Evolutionary conservation across 2,113 vertebrate species (phyloP).

Genomic region (Ovis canadensis): DNA sequence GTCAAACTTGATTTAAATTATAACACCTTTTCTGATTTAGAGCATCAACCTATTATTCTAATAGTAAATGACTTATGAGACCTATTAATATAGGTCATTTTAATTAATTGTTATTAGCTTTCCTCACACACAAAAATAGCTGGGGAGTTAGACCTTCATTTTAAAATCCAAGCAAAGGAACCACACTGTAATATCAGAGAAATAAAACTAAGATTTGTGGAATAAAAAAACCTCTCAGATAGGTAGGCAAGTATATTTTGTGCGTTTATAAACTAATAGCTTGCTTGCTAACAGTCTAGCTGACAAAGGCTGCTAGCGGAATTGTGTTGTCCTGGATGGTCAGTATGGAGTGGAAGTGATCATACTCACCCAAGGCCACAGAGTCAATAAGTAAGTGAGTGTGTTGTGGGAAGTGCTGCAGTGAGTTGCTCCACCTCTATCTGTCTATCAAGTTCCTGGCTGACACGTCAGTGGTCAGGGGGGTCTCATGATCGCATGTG

Average conservation of each 20-base stretch:
- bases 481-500: neutral
- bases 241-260: neutral
- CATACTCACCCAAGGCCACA: neutral
- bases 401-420: neutral
- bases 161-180: constrained; percentile 5
- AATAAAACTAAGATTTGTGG: neutral
- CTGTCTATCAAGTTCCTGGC: neutral
- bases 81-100: neutral
- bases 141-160: neutral
- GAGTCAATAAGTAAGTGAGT: neutral
- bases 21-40: neutral
- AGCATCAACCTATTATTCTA: neutral
- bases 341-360: neutral
- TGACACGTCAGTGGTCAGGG: neutral
- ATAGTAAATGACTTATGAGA: neutral
- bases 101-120: neutral
- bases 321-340: neutral
- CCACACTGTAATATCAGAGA: neutral
- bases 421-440: neutral
- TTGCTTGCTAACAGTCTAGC: neutral
- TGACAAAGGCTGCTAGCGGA: neutral
- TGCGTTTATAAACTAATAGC: neutral
- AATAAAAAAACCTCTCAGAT: neutral
- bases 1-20: neutral
- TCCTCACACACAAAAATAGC: neutral